Base-by-base conservation (phyloP, 2,888 invertebrate species). In the Smittia aterrima region DNA sequence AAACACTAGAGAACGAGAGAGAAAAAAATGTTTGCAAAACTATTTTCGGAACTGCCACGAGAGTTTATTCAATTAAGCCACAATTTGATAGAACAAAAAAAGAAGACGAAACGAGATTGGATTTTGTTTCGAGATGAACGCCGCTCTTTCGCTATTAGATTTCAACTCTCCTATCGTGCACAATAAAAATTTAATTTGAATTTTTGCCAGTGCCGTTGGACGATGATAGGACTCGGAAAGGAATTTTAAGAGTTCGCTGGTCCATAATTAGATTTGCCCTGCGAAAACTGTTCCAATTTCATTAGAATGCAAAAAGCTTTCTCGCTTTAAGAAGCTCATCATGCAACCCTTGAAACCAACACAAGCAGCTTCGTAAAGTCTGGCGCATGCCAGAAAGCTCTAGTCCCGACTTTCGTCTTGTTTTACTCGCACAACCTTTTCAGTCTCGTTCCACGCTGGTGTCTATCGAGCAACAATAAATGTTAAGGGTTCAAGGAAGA, bases 311-410 rank as follows among this genome's bases (percentile, higher is more conserved):
- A n/a, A 47, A n/a, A 47, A 47, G 47, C 47, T 47, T 47, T 47
- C 11, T 47, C 47, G 47, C 2, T 13, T 16, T 2, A 47, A n/a
- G 3, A n/a, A n/a, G 47, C 47, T 32, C 47, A 47, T 47, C 47
- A 11, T 47, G 47, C 47, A 47, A 47, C 47, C 47, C 47, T 47
- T 11, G 11, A n/a, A 47, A 47, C 47, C n/a, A 47, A 47, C 11
- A 47, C 47, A 3, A 32, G 9, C 32, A 32, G 3, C 32, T 6
- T 11, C n/a, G 47, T 9, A 3, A 47, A 47, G 47, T 4, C n/a
- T 27, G 64, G 64, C 64, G 64, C 64, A 64, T 64, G 64, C 64
- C 64, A 27, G 16, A 64, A 64, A 64, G 64, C 64, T 25, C 18
- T 13, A 18, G 22, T 3, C n/a, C 24, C 64, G 4, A 27, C 4